phyloP scores from a whole-genome alignment of 2,113 vertebrate species.

The Vimba vimba region DNA sequence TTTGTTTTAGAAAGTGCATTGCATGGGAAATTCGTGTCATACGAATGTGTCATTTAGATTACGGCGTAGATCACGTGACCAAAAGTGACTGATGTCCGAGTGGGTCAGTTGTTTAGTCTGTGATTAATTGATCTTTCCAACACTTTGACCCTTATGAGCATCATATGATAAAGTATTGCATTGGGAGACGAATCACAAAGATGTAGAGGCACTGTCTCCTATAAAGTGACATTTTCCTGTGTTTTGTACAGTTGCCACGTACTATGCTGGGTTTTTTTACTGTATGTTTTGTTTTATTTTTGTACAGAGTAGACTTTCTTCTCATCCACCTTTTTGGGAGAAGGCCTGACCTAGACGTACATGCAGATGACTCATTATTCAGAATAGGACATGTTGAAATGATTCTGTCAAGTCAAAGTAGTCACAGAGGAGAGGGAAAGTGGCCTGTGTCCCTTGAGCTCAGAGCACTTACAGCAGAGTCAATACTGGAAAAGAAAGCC shows the following conservation, averaged over 20 bases:
- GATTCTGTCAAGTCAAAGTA: slow-evolving; percentile 21
- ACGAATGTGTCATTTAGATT: not conserved
- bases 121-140: not conserved
- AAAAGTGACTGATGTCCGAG: not conserved
- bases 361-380: slow-evolving; percentile 9
- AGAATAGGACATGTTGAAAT: slow-evolving; percentile 9
- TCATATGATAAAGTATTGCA: not conserved
- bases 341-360: not conserved
- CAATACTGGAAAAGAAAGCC: slow-evolving; percentile 27
- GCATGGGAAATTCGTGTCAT: not conserved
- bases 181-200: not conserved
- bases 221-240: not conserved
- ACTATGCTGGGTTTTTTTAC: not conserved
- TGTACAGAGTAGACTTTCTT: not conserved
- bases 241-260: not conserved
- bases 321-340: not conserved
- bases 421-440: not conserved
- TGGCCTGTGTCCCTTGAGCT: slow-evolving; percentile 1
- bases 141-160: not conserved
- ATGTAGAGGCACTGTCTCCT: not conserved
- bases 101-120: not conserved
- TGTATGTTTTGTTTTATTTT: slow-evolving; percentile 16
- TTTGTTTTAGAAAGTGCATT: not conserved
- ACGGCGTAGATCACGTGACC: not conserved
- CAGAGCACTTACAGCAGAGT: slow-evolving; percentile 27